A percentile compares a stretch with the other conserved stretches of the same genome.
phyloP scores from a whole-genome alignment of 2,888 invertebrate genomes.

The Octodonta nipae region DNA sequence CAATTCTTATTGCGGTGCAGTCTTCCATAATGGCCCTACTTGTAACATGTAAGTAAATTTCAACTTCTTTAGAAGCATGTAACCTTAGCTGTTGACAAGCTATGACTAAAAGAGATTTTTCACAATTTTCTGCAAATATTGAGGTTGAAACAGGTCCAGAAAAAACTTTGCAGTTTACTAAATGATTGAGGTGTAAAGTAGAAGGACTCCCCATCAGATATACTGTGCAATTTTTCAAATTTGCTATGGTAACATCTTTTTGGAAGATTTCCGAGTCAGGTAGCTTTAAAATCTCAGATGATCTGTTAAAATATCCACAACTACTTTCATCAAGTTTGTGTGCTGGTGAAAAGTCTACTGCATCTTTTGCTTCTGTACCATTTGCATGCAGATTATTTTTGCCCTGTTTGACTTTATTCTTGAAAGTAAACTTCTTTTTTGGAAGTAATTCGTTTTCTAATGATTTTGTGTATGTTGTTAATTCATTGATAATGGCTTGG shows the following conservation, averaged over 20 bases:
- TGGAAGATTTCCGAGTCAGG: slow-evolving; percentile 51
- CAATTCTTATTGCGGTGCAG: slow-evolving; percentile 61
- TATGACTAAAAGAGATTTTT: slow-evolving; percentile 61
- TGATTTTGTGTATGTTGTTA: slow-evolving; percentile 57
- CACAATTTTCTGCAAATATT: slow-evolving; percentile 75
- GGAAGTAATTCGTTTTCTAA: slow-evolving; percentile 61
- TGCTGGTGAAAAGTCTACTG: slow-evolving; percentile 25
- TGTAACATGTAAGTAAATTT: slow-evolving; percentile 83
- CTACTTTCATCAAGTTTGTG: slow-evolving; percentile 19
- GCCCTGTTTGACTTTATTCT: too few relatives aligned
- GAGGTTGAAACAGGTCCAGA: slow-evolving; percentile 85
- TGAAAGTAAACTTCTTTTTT: slow-evolving; percentile 78
- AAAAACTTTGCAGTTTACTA: slow-evolving; percentile 64
- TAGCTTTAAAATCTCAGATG: slow-evolving; percentile 47
- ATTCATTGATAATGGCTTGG: slow-evolving; percentile 56
- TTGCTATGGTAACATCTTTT: slow-evolving; percentile 62
- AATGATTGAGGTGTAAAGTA: slow-evolving; percentile 70
- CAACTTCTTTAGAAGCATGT: slow-evolving; percentile 63
- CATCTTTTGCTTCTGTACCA: slow-evolving; percentile 31
- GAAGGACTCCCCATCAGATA: slow-evolving; percentile 70
- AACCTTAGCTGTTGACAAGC: slow-evolving; percentile 88
- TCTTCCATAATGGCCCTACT: slow-evolving; percentile 92
- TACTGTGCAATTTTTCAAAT: slow-evolving; percentile 63
- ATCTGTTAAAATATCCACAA: slow-evolving; percentile 52
- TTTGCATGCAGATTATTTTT: slow-evolving; percentile 36